A percentile compares a stretch with the other conserved stretches of the same genome.
Evolutionary conservation across 2,888 invertebrate genomes (phyloP).

Genomic region (Seladonia tumulorum): DNA sequence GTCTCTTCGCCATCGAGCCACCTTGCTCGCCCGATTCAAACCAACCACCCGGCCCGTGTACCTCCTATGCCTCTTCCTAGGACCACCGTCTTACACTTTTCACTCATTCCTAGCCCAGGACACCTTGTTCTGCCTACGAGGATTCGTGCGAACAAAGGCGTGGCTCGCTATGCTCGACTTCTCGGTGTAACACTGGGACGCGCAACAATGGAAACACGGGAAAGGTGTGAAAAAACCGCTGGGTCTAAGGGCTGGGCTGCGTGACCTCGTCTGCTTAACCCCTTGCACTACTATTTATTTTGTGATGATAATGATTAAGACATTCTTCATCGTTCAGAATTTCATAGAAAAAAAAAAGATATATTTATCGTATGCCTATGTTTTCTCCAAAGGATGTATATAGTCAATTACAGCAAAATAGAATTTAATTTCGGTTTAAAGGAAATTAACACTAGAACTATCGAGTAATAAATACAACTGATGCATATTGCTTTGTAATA

Average conservation of each 20-base stretch:
- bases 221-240: conserved; percentile 34
- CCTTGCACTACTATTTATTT: no score
- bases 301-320: no score
- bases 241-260: conserved; percentile 20
- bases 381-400: no score
- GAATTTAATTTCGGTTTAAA: no score
- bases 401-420: no score
- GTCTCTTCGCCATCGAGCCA: conserved; percentile 79
- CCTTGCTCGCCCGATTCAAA: conserved; percentile 77
- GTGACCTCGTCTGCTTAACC: neutral
- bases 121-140: conserved; percentile 16
- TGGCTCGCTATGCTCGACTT: conserved; percentile 30
- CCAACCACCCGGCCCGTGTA: conserved; percentile 74
- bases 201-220: conserved; percentile 42
- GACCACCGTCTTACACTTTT: conserved; percentile 48
- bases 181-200: conserved; percentile 9
- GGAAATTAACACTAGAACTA: no score
- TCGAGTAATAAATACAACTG: no score
- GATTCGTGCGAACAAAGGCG: conserved; percentile 23
- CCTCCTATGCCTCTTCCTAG: conserved; percentile 66
- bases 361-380: no score
- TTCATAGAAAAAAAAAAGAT: no score
- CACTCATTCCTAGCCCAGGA: neutral
- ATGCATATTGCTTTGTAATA: no score
- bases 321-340: no score